Evolutionary conservation across 1,140 invertebrate species (phyloP), one percentile per base, ranked within the genome.

Genomic region (Cataglyphis hispanica): DNA sequence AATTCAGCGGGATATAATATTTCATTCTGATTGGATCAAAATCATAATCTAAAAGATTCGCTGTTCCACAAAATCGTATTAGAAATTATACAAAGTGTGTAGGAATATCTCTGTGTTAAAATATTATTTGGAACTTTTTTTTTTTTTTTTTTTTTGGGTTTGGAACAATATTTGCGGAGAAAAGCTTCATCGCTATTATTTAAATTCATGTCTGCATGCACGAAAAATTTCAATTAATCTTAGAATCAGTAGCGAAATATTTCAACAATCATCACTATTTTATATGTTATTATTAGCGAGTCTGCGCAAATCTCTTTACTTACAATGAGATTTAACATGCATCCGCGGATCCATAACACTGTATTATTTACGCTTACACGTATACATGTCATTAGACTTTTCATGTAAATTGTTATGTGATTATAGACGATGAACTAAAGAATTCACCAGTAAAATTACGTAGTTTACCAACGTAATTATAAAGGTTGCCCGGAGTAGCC

Each of bases 341-440:
- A 13, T 43, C 58, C 37, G 37, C n/a, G 37, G 0, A 8, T 25
- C 58, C 8, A 11, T 16, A 27, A 25, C 60, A 16, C 50, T 25
- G 40, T 78, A 78, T 37, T 66, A 66, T 78, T 78, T 50, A 66
- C 13, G 40, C 60, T 66, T 61, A 63, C 60, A n/a, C 46, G 63
- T 50, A 27, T 61, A 46, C n/a, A 66, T 66, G 31, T 66, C 75
- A 78, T 78, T 78, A 78, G 8, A 74, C 50, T 31, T 64, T 63
- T 60, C 75, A 63, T 19, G 43, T 77, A 77, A 77, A 77, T 64
- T 64, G 75, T 77, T 63, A 77, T 64, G 37, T 64, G 75, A 77
- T 64, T 77, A 34, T 37, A 63, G 56, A 40, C 74, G 34, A 34
- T 43, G 56, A 76, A 43, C 74, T 76, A 46, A 64, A 37, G 43